Conservation (phyloP, 1,140 invertebrate genomes). For the Conus ventricosus region DNA sequence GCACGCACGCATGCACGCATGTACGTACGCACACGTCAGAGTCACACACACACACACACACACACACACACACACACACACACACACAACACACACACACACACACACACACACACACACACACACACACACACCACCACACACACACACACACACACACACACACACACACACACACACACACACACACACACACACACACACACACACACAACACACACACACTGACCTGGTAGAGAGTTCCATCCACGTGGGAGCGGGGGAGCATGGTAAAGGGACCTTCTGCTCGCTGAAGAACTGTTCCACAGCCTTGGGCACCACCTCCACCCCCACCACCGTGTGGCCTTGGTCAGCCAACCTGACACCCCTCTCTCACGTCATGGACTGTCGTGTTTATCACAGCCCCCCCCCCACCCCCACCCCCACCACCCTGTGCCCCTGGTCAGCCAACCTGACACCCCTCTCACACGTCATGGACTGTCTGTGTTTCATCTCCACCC, state of each 20-base stretch:
- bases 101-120: too few species aligned
- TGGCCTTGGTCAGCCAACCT: slow-evolving; percentile 38
- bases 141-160: too few species aligned
- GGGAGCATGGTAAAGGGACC: not conserved
- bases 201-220: too few species aligned
- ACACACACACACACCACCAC: too few species aligned
- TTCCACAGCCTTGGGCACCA: slow-evolving; percentile 21
- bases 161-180: too few species aligned
- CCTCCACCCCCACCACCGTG: slow-evolving; percentile 31
- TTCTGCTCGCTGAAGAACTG: slow-evolving; percentile 35
- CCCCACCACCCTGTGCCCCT: slow-evolving; percentile 33
- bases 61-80: too few species aligned
- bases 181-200: too few species aligned
- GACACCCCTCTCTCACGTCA: not conserved
- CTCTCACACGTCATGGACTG: not conserved
- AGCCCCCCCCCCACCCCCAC: not conserved
- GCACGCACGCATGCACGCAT: not conserved
- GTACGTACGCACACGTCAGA: not conserved
- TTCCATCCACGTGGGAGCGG: not conserved
- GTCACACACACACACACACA: not conserved
- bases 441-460: slow-evolving; percentile 28
- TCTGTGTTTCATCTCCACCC: slow-evolving; percentile 8
- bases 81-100: too few species aligned
- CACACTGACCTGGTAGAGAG: slow-evolving; percentile 16
- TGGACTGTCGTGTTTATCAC: too few species aligned